Evolutionary conservation across 1,140 invertebrate species (phyloP).

Genomic region (Apis cerana): DNA sequence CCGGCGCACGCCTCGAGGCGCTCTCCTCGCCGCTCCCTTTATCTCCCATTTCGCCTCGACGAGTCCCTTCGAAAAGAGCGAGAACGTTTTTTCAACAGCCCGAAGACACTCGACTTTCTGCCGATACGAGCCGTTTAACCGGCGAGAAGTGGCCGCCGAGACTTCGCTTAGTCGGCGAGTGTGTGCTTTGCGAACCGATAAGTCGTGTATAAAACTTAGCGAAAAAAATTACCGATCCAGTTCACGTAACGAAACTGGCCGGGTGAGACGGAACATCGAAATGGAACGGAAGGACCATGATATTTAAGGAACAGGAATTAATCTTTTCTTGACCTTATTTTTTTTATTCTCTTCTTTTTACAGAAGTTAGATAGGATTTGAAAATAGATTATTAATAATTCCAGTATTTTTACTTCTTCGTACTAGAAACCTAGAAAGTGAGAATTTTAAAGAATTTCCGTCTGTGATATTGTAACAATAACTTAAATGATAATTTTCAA

Average conservation of each 20-base stretch:
- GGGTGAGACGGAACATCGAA: too few relatives aligned
- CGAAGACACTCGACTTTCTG: constrained; percentile 57
- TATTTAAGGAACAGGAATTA: too few relatives aligned
- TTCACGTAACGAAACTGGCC: neutral
- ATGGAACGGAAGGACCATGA: neutral
- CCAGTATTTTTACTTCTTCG: too few relatives aligned
- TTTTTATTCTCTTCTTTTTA: too few relatives aligned
- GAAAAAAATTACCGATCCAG: neutral
- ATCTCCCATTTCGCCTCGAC: constrained; percentile 55
- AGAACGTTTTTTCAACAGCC: constrained; percentile 40
- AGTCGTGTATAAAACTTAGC: constrained; percentile 14
- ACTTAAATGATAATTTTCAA: too few relatives aligned
- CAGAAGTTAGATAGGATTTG: too few relatives aligned
- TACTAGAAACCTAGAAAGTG: too few relatives aligned
- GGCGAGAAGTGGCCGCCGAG: constrained; percentile 2
- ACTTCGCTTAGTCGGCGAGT: constrained; percentile 21
- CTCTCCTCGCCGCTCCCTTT: constrained; percentile 40
- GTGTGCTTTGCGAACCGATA: constrained; percentile 8
- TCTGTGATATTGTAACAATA: too few relatives aligned
- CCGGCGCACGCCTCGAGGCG: constrained; percentile 13
- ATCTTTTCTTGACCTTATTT: too few relatives aligned
- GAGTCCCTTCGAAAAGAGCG: constrained; percentile 3
- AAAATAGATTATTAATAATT: too few relatives aligned
- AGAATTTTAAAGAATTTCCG: too few relatives aligned
- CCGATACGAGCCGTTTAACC: constrained; percentile 60